Percentiles rank a stretch among this genome's conserved stretches.
These are phyloP conservation scores for Sorex araneus DNA, from an alignment of 2,113 vertebrate genomes.

Conservation along the genomic window DNA sequence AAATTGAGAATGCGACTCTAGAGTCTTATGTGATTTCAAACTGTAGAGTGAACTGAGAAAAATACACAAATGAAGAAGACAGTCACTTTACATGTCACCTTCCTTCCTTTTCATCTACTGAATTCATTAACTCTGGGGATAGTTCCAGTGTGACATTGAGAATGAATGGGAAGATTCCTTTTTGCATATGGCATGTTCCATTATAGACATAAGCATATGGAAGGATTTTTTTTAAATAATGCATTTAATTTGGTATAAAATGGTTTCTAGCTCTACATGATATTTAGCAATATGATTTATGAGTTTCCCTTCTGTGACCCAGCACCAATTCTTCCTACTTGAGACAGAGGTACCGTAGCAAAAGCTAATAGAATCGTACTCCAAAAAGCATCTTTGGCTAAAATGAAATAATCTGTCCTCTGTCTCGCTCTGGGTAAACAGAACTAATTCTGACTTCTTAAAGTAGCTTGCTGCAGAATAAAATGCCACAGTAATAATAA, in stretches of 20 bases:
- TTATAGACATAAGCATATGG: neutral
- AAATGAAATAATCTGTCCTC: neutral
- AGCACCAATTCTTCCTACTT: conserved; percentile 26
- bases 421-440: neutral
- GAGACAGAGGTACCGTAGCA: neutral
- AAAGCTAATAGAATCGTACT: neutral
- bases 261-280: neutral
- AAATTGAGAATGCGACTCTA: neutral
- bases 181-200: neutral
- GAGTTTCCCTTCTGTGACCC: neutral
- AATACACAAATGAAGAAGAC: neutral
- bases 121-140: neutral
- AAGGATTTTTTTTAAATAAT: neutral
- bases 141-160: neutral
- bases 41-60: neutral
- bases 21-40: neutral
- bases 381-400: neutral
- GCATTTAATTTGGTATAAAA: neutral
- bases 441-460: conserved; percentile 4
- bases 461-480: neutral
- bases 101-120: neutral
- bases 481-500: neutral
- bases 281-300: neutral
- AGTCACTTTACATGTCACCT: neutral
- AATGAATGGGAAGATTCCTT: conserved; percentile 36